These are phyloP conservation scores for Colletes collaris DNA, from an alignment of 2,888 invertebrate genomes.

Conservation along the genomic window DNA sequence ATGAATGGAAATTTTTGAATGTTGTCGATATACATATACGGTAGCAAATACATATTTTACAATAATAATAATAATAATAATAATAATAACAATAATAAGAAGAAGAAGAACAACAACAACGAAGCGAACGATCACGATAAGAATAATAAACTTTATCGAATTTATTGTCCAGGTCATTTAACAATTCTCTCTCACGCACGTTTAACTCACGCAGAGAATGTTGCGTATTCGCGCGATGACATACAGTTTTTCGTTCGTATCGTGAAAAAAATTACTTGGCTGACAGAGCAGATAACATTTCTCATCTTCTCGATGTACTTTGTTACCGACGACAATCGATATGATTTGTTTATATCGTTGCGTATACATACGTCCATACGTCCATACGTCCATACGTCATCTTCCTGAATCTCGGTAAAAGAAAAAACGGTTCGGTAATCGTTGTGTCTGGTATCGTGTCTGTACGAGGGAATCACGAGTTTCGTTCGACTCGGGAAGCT, in stretches of 20 bases:
- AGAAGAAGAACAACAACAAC: too few relatives aligned
- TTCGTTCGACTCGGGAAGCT: too few relatives aligned
- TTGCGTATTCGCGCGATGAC: neutral
- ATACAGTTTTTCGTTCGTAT: neutral
- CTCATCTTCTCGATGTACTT: slow-evolving; percentile 26
- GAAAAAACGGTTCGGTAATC: neutral
- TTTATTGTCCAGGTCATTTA: too few relatives aligned
- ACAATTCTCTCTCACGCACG: too few relatives aligned
- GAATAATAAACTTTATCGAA: too few relatives aligned
- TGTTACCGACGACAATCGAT: slow-evolving; percentile 26
- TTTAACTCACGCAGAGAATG: neutral
- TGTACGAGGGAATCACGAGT: slow-evolving; percentile 8
- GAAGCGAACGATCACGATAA: too few relatives aligned
- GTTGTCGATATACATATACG: too few relatives aligned
- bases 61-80: too few relatives aligned
- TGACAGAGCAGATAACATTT: slow-evolving; percentile 10
- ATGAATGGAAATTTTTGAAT: too few relatives aligned
- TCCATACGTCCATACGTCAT: slow-evolving; percentile 7
- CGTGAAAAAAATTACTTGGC: slow-evolving; percentile 4
- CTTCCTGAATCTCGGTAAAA: neutral
- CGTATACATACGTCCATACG: slow-evolving; percentile 13
- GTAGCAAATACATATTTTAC: too few relatives aligned
- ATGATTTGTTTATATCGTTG: neutral
- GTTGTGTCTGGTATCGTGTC: slow-evolving; percentile 17
- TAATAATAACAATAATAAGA: too few relatives aligned